These are phyloP conservation scores for Caenorhabditis imperialis DNA, from an alignment of 2,888 invertebrate species.

Conservation along the genomic window DNA sequence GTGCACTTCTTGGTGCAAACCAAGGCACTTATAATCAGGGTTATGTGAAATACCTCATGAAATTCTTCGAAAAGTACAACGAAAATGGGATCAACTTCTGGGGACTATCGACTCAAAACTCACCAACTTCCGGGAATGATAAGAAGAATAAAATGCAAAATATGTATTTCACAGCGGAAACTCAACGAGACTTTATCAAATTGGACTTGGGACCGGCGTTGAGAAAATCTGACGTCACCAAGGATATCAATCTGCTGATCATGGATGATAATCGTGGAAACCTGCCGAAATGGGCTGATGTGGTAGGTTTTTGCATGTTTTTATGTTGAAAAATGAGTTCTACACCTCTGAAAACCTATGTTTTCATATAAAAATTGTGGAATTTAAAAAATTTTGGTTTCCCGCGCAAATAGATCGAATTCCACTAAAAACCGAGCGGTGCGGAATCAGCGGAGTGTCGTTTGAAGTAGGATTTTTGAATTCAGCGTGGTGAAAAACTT, in stretches of 20 bases:
- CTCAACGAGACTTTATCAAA: constrained; percentile 83
- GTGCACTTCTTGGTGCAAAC: constrained; percentile 17
- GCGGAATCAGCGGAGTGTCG: no score
- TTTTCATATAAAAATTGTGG: no score
- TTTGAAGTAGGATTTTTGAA: no score
- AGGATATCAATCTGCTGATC: constrained; percentile 84
- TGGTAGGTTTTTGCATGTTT: constrained; percentile 82
- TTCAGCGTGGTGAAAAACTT: no score
- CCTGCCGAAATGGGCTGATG: constrained; percentile 83
- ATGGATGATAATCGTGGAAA: constrained; percentile 83
- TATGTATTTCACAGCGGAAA: constrained; percentile 82
- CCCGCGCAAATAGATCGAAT: no score
- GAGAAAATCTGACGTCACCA: constrained; percentile 81
- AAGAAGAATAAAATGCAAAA: constrained; percentile 83
- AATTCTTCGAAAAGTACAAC: constrained; percentile 86
- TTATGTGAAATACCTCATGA: constrained; percentile 77
- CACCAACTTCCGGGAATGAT: constrained; percentile 82
- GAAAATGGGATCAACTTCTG: constrained; percentile 83
- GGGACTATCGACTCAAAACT: constrained; percentile 90
- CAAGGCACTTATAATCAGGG: neutral
- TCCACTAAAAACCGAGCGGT: no score
- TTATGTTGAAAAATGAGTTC: no score
- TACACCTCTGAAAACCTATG: no score
- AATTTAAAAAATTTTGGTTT: no score
- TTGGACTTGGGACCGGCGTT: constrained; percentile 87